phyloP scores from a whole-genome alignment of 92 coral and sea anemone species.

The Actinostola sp. region DNA sequence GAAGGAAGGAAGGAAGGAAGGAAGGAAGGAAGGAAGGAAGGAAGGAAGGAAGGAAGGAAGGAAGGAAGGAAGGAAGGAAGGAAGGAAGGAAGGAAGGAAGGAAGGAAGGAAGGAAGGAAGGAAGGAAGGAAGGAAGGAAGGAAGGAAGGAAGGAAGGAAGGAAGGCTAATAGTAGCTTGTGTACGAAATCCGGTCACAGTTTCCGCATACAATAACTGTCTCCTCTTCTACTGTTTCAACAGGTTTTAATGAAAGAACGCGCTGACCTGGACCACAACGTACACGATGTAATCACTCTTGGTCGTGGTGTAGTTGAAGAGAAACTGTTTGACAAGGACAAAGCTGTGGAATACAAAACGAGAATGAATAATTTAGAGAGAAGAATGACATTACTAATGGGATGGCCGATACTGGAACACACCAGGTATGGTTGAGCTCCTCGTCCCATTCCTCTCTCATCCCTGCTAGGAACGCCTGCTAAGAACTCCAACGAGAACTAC shows the following conservation, averaged over 20 bases:
- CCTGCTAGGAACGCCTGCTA: neutral
- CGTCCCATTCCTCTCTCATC: neutral
- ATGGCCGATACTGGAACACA: constrained; percentile 11
- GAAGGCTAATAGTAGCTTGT: neutral
- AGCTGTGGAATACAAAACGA: constrained; percentile 52
- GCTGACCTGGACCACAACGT: constrained; percentile 28
- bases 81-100: neutral
- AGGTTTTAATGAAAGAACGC: constrained; percentile 39
- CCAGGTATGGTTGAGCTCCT: neutral
- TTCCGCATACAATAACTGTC: neutral
- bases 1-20: neutral
- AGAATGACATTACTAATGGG: constrained; percentile 6
- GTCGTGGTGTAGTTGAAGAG: constrained; percentile 41
- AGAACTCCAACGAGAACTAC: neutral
- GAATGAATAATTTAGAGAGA: constrained; percentile 59
- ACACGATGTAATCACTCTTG: constrained; percentile 40
- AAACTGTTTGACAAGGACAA: constrained; percentile 36
- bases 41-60: neutral
- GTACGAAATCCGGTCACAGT: no score
- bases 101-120: neutral
- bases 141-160: neutral
- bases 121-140: neutral
- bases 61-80: no score
- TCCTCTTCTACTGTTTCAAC: neutral
- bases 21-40: neutral